phyloP scores from a whole-genome alignment of 2,888 invertebrate species.

The Lucinisca nassula region DNA sequence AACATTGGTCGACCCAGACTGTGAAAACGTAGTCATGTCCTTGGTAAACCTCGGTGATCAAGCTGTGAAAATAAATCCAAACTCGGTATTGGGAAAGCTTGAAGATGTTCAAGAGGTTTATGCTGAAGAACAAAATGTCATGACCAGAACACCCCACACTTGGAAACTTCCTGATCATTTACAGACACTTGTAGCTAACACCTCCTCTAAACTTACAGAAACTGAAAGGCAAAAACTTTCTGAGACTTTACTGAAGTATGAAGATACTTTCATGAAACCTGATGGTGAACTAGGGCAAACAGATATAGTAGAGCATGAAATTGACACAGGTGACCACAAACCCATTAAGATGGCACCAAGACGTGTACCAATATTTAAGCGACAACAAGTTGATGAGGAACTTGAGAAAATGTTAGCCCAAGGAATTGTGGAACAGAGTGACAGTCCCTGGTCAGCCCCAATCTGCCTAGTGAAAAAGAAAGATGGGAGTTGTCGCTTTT shows the following conservation, averaged over 20 bases:
- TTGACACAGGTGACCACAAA: neutral
- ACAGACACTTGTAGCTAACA: neutral
- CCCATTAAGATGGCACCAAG: neutral
- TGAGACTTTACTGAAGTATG: neutral
- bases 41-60: too few relatives aligned
- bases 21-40: too few relatives aligned
- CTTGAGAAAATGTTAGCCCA: constrained; percentile 1
- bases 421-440: neutral
- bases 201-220: neutral
- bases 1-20: too few relatives aligned
- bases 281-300: neutral
- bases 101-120: too few relatives aligned
- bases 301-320: neutral
- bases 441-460: neutral
- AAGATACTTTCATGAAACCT: neutral
- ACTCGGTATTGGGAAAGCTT: too few relatives aligned
- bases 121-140: too few relatives aligned
- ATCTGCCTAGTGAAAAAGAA: neutral
- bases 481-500: neutral
- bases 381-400: neutral
- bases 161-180: too few relatives aligned
- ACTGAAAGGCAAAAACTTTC: neutral
- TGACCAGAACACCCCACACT: too few relatives aligned
- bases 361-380: neutral
- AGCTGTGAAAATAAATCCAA: too few relatives aligned